A percentile compares a stretch with the other conserved stretches of the same genome.
Evolutionary conservation across 1,140 invertebrate genomes (phyloP).

Genomic region (Drosophila micromelanica): DNA sequence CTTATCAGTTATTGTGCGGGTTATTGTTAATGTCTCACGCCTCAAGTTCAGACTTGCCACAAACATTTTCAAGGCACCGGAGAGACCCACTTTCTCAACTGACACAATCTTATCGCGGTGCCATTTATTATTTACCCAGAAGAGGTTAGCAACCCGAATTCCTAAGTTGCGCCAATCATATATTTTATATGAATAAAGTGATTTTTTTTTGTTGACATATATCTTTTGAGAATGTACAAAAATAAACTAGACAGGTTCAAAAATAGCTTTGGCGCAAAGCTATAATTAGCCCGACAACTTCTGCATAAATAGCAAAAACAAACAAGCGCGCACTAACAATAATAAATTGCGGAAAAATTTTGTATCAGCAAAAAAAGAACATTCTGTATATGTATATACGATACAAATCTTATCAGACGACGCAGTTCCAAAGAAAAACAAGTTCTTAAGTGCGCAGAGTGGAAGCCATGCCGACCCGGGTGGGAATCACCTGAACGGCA

Average conservation of each 20-base stretch:
- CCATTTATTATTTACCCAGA: background rate
- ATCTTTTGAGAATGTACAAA: slow-evolving; percentile 10
- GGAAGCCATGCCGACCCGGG: background rate
- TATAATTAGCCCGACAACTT: slow-evolving; percentile 54
- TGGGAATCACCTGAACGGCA: slow-evolving; percentile 58
- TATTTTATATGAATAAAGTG: slow-evolving; percentile 6
- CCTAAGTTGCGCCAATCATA: background rate
- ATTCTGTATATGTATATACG: slow-evolving; percentile 3
- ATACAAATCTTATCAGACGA: slow-evolving; percentile 49
- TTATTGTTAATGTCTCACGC: slow-evolving; percentile 6
- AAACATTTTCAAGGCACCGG: slow-evolving; percentile 23
- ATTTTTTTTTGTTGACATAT: background rate
- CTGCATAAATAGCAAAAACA: slow-evolving; percentile 59
- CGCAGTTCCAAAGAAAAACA: slow-evolving; percentile 65
- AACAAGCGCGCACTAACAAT: slow-evolving; percentile 37
- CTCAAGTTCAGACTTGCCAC: slow-evolving; percentile 17
- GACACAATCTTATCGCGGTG: slow-evolving; percentile 24
- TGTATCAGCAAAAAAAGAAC: slow-evolving; percentile 40
- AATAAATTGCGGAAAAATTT: slow-evolving; percentile 41
- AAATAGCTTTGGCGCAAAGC: slow-evolving; percentile 55
- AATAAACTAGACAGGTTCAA: slow-evolving; percentile 48
- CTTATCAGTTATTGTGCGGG: slow-evolving; percentile 27
- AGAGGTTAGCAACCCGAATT: slow-evolving; percentile 31
- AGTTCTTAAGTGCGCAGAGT: slow-evolving; percentile 29
- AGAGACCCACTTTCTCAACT: slow-evolving; percentile 37